Evolutionary conservation across 2,797 vertebrate species (phyloP).

Genomic region (Podargus strigoides): DNA sequence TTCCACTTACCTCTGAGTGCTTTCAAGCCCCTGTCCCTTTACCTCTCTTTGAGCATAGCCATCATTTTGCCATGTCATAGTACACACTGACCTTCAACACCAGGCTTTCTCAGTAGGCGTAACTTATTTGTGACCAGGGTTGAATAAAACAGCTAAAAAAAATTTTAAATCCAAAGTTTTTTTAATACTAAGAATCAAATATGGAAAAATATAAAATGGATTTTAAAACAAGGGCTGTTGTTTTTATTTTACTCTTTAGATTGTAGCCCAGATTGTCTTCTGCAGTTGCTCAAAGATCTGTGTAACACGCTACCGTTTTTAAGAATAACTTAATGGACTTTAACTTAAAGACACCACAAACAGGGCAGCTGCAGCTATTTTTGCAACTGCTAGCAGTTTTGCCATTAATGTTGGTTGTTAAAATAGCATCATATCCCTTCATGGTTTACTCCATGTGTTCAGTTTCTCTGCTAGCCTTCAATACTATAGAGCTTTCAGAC

Average conservation of each 20-base stretch:
- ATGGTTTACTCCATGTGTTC: background rate
- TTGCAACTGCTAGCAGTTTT: background rate
- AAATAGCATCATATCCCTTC: background rate
- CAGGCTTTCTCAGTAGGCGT: background rate
- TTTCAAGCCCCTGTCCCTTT: background rate
- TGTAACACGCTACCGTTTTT: background rate
- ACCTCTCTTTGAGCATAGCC: background rate
- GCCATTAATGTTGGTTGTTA: background rate
- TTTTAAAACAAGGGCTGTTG: background rate
- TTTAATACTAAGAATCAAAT: background rate
- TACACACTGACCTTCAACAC: background rate
- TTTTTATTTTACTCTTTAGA: background rate
- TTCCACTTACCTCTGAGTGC: background rate
- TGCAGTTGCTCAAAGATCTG: background rate
- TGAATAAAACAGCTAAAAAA: background rate
- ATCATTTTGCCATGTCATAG: background rate
- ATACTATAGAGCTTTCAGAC: background rate
- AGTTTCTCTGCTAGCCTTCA: background rate
- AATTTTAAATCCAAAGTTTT: background rate
- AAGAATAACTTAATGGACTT: background rate
- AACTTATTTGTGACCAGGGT: background rate
- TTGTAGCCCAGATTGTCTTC: background rate
- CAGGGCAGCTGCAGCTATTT: background rate
- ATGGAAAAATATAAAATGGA: background rate
- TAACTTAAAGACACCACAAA: background rate